These are phyloP conservation scores for Aleiodes leptofemur DNA, from an alignment of 2,888 invertebrate species.

Conservation along the genomic window DNA sequence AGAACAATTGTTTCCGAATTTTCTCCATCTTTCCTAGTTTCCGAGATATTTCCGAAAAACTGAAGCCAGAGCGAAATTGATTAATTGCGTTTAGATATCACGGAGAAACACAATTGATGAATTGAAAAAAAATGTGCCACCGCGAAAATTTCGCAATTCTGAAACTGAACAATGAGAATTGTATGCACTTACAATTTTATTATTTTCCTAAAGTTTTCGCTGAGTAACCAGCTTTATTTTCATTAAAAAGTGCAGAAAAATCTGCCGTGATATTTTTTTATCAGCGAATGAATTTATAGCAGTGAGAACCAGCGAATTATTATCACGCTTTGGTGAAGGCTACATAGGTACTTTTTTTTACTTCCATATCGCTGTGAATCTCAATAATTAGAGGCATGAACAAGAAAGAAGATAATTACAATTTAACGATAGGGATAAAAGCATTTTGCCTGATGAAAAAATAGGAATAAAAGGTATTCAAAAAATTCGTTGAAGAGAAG, in stretches of 20 bases:
- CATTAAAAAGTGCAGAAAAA: too few species aligned
- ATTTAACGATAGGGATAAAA: background rate
- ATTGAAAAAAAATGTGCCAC: background rate
- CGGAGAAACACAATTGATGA: background rate
- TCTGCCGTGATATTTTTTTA: background rate
- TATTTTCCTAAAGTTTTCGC: background rate
- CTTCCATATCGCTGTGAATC: conserved; percentile 28
- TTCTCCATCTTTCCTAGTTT: too few species aligned
- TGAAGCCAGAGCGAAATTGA: background rate
- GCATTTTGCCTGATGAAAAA: conserved; percentile 11
- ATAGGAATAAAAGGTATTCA: conserved; percentile 35
- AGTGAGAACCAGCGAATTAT: background rate
- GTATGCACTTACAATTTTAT: background rate
- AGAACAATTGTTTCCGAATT: too few species aligned
- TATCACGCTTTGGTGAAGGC: background rate
- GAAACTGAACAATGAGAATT: background rate
- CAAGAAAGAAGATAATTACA: conserved; percentile 9
- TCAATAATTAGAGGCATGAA: conserved; percentile 24
- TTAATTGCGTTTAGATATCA: background rate
- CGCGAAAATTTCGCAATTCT: conserved; percentile 7
- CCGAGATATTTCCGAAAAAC: too few species aligned
- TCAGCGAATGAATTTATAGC: conserved; percentile 15
- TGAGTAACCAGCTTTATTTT: background rate
- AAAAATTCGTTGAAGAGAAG: conserved; percentile 1
- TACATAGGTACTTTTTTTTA: conserved; percentile 20